These are phyloP conservation scores for Meloidogyne floridensis DNA, from an alignment of 1,140 invertebrate genomes.

Conservation along the genomic window DNA sequence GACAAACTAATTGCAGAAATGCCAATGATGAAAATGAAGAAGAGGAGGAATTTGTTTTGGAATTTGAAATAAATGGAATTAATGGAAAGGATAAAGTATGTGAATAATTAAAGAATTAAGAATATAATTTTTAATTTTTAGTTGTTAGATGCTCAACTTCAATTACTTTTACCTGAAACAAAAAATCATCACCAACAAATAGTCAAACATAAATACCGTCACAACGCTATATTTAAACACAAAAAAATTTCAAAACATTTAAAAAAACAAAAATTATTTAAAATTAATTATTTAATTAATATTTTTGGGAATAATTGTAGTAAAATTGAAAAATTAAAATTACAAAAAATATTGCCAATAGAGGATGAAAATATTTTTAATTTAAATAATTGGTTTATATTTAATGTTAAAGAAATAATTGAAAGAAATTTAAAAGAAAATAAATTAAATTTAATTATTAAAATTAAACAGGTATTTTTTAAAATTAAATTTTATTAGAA, in stretches of 20 bases:
- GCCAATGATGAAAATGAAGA: not conserved
- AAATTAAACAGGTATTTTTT: not conserved
- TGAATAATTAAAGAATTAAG: not conserved
- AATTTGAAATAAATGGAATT: not conserved
- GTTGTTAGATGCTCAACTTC: not conserved
- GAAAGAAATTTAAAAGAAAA: not conserved
- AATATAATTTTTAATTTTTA: not conserved
- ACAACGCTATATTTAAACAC: not conserved
- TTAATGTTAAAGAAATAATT: not conserved
- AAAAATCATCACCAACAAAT: not conserved
- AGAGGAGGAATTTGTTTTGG: constrained; percentile 6
- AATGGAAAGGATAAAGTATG: not conserved
- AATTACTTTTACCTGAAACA: not conserved
- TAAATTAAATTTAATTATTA: not conserved
- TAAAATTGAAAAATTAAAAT: constrained; percentile 3
- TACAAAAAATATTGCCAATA: not conserved
- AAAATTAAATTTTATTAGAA: not conserved
- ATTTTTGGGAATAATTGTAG: not conserved
- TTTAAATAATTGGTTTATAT: constrained; percentile 1
- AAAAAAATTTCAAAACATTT: not conserved
- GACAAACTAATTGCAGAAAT: not conserved
- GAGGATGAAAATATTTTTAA: not conserved
- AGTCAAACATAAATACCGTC: not conserved
- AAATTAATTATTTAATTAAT: not conserved
- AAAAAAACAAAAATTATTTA: not conserved